Conservation (phyloP, 2,797 vertebrate species). For the Cottoperca gobio region DNA sequence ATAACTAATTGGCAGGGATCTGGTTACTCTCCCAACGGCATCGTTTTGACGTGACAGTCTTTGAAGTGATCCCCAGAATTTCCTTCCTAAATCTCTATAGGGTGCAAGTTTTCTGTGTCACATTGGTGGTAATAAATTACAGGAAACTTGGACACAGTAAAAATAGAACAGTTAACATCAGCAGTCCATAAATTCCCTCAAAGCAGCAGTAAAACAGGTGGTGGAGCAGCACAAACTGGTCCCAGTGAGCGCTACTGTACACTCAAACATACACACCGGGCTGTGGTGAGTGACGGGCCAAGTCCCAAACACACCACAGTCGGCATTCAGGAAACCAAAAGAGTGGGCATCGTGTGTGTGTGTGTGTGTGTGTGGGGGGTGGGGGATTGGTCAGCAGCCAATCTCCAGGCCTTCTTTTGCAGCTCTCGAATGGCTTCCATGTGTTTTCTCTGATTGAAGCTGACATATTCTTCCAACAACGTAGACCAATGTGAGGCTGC, state of each 20-base stretch:
- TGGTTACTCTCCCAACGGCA: conserved; percentile 37
- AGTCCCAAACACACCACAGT: conserved; percentile 21
- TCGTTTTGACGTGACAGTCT: conserved; percentile 14
- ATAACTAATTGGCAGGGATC: conserved; percentile 25
- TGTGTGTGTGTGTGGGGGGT: no score
- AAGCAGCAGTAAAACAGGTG: conserved; percentile 72
- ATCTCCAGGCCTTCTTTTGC: background rate
- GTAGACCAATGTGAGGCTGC: background rate
- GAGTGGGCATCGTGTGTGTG: conserved; percentile 1
- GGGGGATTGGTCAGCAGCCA: conserved; percentile 36
- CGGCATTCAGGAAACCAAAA: conserved; percentile 11
- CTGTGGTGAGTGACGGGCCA: conserved; percentile 1
- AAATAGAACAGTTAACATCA: conserved; percentile 72
- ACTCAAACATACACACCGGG: conserved; percentile 13
- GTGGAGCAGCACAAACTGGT: conserved; percentile 38
- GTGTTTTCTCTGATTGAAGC: conserved; percentile 19
- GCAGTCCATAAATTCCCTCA: conserved; percentile 73
- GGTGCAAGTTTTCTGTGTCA: conserved; percentile 45
- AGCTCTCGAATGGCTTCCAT: conserved; percentile 20
- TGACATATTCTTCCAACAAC: conserved; percentile 21
- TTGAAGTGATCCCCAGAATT: conserved; percentile 36
- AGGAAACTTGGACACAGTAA: conserved; percentile 64
- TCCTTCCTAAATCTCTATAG: conserved; percentile 16
- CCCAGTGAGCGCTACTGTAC: conserved; percentile 29
- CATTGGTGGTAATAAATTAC: conserved; percentile 51